These are phyloP conservation scores for Murina feae DNA, from an alignment of 2,113 vertebrate genomes.

Conservation along the genomic window DNA sequence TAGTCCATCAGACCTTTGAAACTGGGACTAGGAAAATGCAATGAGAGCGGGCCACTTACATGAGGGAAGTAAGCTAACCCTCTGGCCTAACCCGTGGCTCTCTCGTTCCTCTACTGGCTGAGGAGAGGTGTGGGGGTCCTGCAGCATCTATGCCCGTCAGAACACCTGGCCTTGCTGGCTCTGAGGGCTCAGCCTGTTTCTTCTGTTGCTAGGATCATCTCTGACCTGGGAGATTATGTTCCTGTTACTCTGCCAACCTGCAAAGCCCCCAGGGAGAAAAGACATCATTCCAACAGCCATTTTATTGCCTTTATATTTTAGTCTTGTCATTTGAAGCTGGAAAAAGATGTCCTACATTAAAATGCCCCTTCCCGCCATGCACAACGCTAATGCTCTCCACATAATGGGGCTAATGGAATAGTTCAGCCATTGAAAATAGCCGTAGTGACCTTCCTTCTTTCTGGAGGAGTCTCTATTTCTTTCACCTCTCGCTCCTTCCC, in stretches of 20 bases:
- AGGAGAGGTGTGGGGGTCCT: background rate
- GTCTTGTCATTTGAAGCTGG: slow-evolving; percentile 18
- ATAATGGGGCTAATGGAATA: slow-evolving; percentile 55
- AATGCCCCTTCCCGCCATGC: background rate
- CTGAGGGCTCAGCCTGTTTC: background rate
- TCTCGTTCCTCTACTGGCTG: background rate
- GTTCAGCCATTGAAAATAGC: slow-evolving; percentile 43
- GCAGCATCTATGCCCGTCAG: background rate
- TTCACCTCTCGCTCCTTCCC: background rate
- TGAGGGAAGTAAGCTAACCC: background rate
- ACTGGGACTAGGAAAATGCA: background rate
- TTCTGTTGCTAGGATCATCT: background rate
- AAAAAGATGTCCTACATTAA: slow-evolving; percentile 50
- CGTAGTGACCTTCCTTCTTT: slow-evolving; percentile 3
- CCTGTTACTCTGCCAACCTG: background rate
- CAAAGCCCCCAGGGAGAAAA: background rate
- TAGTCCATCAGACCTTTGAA: background rate
- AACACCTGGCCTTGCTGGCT: rapidly evolving
- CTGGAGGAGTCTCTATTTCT: background rate
- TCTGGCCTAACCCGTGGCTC: background rate
- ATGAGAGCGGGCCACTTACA: background rate
- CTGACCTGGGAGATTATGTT: background rate
- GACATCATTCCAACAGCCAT: background rate
- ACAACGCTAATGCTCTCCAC: slow-evolving; percentile 39
- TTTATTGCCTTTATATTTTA: slow-evolving; percentile 45